Evolutionary conservation across 2,888 invertebrate genomes (phyloP).

Genomic region (Drosophila multiciliata): DNA sequence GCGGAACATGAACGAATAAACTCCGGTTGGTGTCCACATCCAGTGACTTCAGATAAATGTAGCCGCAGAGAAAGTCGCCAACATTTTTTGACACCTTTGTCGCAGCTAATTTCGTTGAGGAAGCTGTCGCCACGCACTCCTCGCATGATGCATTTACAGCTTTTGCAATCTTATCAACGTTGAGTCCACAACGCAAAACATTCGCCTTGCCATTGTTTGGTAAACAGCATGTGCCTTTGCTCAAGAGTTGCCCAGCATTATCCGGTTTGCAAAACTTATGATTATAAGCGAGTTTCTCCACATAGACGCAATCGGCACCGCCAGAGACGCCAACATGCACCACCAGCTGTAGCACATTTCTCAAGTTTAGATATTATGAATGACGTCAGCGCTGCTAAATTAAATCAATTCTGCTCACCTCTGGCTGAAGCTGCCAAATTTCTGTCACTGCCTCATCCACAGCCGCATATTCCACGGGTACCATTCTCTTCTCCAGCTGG

Average conservation of each 20-base stretch:
- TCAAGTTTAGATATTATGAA: slow-evolving; percentile 5
- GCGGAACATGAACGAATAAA: slow-evolving; percentile 93
- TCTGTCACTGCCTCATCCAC: slow-evolving; percentile 87
- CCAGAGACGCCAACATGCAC: slow-evolving; percentile 85
- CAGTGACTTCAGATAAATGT: slow-evolving; percentile 90
- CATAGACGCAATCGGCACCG: slow-evolving; percentile 74
- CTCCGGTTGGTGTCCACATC: slow-evolving; percentile 86
- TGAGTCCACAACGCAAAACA: slow-evolving; percentile 75
- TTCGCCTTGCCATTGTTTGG: slow-evolving; percentile 60
- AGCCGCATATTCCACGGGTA: slow-evolving; percentile 88
- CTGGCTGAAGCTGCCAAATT: slow-evolving; percentile 88
- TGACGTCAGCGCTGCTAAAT: slow-evolving; percentile 48
- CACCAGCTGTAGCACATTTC: slow-evolving; percentile 73
- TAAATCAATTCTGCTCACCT: slow-evolving; percentile 84
- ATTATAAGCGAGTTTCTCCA: slow-evolving; percentile 84
- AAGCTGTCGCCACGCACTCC: slow-evolving; percentile 55
- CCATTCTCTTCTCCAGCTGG: slow-evolving; percentile 86
- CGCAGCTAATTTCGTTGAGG: slow-evolving; percentile 17
- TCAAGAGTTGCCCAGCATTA: slow-evolving; percentile 75
- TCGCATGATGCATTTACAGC: slow-evolving; percentile 70
- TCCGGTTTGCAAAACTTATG: slow-evolving; percentile 82
- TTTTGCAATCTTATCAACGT: slow-evolving; percentile 85
- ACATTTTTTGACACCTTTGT: slow-evolving; percentile 78
- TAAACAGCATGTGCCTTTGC: slow-evolving; percentile 63
- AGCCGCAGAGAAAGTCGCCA: slow-evolving; percentile 91